Evolutionary conservation across 1,140 invertebrate species (phyloP).

Genomic region (Chymomyza costata): DNA sequence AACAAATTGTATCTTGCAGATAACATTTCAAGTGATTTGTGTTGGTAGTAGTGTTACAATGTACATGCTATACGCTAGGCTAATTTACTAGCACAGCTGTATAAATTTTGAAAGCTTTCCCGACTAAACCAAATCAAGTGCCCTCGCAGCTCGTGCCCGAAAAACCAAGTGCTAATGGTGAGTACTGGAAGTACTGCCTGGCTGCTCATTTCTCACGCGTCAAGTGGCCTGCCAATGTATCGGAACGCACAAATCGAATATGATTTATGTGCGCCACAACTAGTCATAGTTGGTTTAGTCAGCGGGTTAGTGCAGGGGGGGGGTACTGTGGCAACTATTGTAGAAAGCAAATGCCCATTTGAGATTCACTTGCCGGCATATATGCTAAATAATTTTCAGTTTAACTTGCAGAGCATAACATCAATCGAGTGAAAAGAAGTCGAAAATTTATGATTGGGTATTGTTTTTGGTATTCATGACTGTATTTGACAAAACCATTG

Average conservation of each 20-base stretch:
- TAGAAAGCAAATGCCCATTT: conserved; percentile 14
- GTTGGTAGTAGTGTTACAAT: conserved; percentile 11
- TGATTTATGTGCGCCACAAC: conserved; percentile 63
- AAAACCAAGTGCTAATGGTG: conserved; percentile 23
- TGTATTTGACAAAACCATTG: too few species aligned
- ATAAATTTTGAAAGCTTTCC: conserved; percentile 8
- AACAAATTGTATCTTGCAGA: conserved; percentile 30
- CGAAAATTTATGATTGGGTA: too few species aligned
- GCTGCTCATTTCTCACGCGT: conserved; percentile 47
- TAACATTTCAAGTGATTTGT: conserved; percentile 46
- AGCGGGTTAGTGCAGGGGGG: neutral
- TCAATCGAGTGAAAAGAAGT: too few species aligned
- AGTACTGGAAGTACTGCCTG: conserved; percentile 24
- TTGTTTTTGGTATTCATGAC: too few species aligned
- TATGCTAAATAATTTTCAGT: too few species aligned
- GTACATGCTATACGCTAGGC: conserved; percentile 5
- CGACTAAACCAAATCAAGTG: conserved; percentile 17
- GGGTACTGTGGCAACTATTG: too few species aligned
- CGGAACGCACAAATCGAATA: conserved; percentile 23
- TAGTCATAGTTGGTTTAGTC: conserved; percentile 30
- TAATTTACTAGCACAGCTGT: conserved; percentile 22
- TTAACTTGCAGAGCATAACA: too few species aligned
- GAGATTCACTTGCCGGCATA: too few species aligned
- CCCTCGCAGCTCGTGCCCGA: neutral
- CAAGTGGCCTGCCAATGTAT: conserved; percentile 54